phyloP scores from a whole-genome alignment of 2,113 vertebrate species.

The Sorex araneus region DNA sequence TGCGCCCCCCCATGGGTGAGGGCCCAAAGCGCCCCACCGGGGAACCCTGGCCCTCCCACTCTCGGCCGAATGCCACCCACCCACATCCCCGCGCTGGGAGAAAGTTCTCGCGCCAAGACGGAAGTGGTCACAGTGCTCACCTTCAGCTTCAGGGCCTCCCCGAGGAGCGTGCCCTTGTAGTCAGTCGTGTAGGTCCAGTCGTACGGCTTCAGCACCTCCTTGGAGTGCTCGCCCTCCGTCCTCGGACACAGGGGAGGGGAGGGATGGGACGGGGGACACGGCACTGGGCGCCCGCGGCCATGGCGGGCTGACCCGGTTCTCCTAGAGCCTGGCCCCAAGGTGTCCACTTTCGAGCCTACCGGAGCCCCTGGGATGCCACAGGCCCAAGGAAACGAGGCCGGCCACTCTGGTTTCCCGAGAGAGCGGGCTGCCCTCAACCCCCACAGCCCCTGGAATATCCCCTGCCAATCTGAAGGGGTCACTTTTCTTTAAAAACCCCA shows the following conservation, averaged over 20 bases:
- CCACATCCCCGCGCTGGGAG: too few species aligned
- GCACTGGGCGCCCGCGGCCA: too few species aligned
- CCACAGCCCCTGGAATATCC: slow-evolving; percentile 33
- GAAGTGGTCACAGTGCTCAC: slow-evolving; percentile 85
- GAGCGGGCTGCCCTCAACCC: slow-evolving; percentile 29
- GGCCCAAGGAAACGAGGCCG: slow-evolving; percentile 15
- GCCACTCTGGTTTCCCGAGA: neutral
- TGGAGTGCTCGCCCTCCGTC: slow-evolving; percentile 95
- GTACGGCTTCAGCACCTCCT: slow-evolving; percentile 95
- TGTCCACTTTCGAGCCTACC: neutral
- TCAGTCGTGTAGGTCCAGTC: slow-evolving; percentile 99
- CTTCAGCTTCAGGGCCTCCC: slow-evolving; percentile 92
- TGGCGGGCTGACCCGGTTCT: too few species aligned
- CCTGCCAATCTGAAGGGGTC: neutral
- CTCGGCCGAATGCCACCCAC: too few species aligned
- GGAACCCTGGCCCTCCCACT: too few species aligned
- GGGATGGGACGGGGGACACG: slow-evolving; percentile 8
- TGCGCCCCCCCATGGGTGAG: too few species aligned
- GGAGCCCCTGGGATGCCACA: neutral
- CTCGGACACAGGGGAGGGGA: slow-evolving; percentile 87
- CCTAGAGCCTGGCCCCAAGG: neutral
- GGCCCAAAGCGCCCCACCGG: too few species aligned
- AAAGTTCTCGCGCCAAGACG: slow-evolving; percentile 1
- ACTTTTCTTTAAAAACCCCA: slow-evolving; percentile 14
- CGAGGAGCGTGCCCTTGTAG: slow-evolving; percentile 96